These are phyloP conservation scores for Dicrurus megarhynchus DNA, from an alignment of 2,113 vertebrate genomes.

Conservation along the genomic window DNA sequence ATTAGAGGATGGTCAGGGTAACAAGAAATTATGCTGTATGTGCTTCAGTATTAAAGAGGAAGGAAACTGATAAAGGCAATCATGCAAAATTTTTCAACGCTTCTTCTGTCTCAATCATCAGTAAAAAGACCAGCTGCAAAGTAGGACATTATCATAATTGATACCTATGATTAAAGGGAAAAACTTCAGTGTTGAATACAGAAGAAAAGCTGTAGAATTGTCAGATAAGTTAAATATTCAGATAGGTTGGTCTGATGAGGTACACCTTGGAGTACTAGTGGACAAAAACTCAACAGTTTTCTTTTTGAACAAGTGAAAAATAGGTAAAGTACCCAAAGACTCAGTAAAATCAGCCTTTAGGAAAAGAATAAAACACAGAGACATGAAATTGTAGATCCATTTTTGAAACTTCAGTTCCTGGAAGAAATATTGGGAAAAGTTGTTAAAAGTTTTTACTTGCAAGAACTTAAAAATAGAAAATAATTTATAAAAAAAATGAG, in stretches of 20 bases:
- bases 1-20: background rate
- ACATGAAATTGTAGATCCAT: background rate
- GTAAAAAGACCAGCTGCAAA: background rate
- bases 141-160: background rate
- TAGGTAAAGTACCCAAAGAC: background rate
- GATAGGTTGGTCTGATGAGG: background rate
- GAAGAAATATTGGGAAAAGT: background rate
- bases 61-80: background rate
- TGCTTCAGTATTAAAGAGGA: background rate
- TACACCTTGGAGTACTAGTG: background rate
- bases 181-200: background rate
- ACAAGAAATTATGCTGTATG: background rate
- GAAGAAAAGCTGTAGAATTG: background rate
- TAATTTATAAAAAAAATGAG: background rate
- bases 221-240: background rate
- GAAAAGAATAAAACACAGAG: background rate
- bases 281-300: background rate
- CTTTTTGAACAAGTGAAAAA: background rate
- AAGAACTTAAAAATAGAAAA: background rate
- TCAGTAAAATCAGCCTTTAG: background rate
- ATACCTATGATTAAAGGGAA: background rate
- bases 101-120: background rate
- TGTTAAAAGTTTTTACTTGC: background rate
- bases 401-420: background rate
- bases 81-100: background rate